phyloP scores from a whole-genome alignment of 2,113 vertebrate species.

The Gopherus evgoodei region DNA sequence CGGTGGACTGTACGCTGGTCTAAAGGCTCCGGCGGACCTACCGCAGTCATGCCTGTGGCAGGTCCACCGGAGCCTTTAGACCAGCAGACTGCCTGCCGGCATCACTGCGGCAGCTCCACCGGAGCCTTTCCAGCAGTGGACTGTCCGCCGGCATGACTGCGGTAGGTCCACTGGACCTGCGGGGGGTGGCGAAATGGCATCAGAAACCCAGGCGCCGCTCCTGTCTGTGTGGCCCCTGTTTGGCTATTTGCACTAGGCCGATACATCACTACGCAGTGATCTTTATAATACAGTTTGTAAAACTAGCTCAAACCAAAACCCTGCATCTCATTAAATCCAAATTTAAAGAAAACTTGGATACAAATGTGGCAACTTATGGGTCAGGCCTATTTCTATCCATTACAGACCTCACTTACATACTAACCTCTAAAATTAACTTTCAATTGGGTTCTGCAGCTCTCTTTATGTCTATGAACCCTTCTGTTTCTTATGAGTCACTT shows the following conservation, averaged over 20 bases:
- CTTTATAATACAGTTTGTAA: neutral
- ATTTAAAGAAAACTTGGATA: neutral
- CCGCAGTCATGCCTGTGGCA: too few species aligned
- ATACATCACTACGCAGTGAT: neutral
- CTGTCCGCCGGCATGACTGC: too few species aligned
- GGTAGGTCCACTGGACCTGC: too few species aligned
- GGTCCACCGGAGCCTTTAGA: too few species aligned
- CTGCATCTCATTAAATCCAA: neutral
- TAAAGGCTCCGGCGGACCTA: too few species aligned
- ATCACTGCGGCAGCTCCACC: too few species aligned
- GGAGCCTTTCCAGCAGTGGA: too few species aligned
- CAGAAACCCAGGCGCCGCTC: too few species aligned
- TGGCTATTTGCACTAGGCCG: neutral
- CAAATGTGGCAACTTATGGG: neutral
- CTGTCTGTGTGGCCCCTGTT: too few species aligned
- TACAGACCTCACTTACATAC: neutral
- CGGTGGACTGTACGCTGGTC: too few species aligned
- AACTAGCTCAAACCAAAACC: neutral
- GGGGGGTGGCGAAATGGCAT: too few species aligned
- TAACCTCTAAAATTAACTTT: neutral
- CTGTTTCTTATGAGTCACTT: neutral
- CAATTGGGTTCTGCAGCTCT: neutral
- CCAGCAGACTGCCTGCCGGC: too few species aligned
- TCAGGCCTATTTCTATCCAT: neutral
- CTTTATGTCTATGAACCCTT: neutral